Percentiles rank a stretch among this genome's conserved stretches.
Conservation (phyloP, 1,140 invertebrate species). For the Monochamus saltuarius region DNA sequence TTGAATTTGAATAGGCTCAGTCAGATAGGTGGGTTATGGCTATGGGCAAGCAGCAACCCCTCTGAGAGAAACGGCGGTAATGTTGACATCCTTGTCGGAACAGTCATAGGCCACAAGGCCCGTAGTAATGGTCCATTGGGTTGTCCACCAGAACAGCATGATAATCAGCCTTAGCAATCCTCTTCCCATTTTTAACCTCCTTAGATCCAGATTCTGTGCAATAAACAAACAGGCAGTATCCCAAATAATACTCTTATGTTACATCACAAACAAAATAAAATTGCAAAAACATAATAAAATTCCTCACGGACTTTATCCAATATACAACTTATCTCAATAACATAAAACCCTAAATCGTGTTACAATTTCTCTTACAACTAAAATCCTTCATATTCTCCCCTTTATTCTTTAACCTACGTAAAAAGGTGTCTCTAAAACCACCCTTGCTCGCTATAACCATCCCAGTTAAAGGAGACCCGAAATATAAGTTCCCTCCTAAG, state of each 20-base stretch:
- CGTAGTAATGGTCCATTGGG: background rate
- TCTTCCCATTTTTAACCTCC: background rate
- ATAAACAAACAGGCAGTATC: background rate
- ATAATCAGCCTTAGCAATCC: background rate
- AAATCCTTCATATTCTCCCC: too few species aligned
- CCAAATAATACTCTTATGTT: background rate
- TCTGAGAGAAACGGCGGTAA: background rate
- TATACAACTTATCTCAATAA: too few species aligned
- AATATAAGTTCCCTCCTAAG: too few species aligned
- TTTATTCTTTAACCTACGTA: too few species aligned
- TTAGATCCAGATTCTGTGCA: background rate
- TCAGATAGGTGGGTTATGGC: background rate
- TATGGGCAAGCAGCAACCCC: background rate
- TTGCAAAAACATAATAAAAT: background rate
- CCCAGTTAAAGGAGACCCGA: too few species aligned
- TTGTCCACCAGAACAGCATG: background rate
- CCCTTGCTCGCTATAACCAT: too few species aligned
- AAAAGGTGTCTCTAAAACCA: too few species aligned
- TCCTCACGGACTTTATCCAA: too few species aligned
- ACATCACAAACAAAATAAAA: background rate
- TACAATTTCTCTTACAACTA: too few species aligned
- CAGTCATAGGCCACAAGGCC: conserved; percentile 1
- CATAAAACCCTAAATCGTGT: too few species aligned
- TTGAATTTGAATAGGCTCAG: background rate
- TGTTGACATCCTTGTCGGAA: background rate